These are phyloP conservation scores for Bugulina stolonifera DNA, from an alignment of 2,888 invertebrate species.

Conservation along the genomic window DNA sequence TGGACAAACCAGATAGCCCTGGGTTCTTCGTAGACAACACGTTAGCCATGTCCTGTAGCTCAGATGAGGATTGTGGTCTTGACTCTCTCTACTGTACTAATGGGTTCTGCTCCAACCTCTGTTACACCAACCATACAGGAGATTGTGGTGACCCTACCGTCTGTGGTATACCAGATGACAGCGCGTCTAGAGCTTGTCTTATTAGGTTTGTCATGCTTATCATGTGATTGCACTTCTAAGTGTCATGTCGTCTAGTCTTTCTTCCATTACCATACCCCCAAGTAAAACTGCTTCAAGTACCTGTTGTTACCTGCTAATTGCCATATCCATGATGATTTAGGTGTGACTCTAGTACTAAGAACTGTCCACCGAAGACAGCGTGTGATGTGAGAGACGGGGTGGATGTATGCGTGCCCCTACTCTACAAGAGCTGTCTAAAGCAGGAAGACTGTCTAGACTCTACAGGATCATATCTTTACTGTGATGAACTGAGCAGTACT, in stretches of 20 bases:
- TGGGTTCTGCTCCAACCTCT: constrained; percentile 3
- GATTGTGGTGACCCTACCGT: not conserved
- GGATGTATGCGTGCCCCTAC: not conserved
- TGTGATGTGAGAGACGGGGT: not conserved
- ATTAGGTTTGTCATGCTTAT: too few species aligned
- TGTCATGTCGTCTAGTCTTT: too few species aligned
- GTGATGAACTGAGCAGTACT: not conserved
- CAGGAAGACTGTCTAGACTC: constrained; percentile 18
- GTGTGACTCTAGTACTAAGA: not conserved
- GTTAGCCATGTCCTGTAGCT: not conserved
- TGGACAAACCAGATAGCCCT: not conserved
- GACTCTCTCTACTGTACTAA: not conserved
- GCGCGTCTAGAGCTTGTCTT: too few species aligned
- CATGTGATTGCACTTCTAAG: too few species aligned
- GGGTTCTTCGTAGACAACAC: not conserved
- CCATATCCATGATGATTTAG: too few species aligned
- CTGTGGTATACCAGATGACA: too few species aligned
- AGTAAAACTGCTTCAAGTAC: too few species aligned
- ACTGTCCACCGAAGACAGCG: not conserved
- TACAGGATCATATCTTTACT: not conserved
- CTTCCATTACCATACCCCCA: too few species aligned
- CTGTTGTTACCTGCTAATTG: too few species aligned
- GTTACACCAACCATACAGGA: not conserved
- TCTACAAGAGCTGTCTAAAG: not conserved
- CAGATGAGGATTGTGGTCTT: not conserved